These are phyloP conservation scores for Cinara cedri DNA, from an alignment of 2,888 invertebrate species.

Conservation along the genomic window DNA sequence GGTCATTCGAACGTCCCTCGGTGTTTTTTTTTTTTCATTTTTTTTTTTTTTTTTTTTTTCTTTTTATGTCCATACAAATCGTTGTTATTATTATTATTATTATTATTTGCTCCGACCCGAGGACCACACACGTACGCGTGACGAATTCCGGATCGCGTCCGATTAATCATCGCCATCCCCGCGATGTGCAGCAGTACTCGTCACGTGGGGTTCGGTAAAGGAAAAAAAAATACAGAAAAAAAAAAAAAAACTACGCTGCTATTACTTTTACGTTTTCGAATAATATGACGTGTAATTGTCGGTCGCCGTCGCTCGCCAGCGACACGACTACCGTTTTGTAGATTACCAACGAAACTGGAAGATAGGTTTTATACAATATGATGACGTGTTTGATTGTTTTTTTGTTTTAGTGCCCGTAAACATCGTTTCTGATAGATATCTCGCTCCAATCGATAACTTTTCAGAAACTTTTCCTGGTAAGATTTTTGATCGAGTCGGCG, in stretches of 20 bases:
- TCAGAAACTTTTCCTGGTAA: too few relatives aligned
- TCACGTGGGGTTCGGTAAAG: neutral
- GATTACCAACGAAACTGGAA: too few relatives aligned
- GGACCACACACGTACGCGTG: conserved; percentile 53
- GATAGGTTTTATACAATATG: too few relatives aligned
- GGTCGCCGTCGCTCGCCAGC: neutral
- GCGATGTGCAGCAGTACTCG: too few relatives aligned
- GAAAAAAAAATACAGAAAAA: neutral
- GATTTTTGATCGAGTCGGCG: too few relatives aligned
- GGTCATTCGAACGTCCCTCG: conserved; percentile 17
- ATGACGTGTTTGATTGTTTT: too few relatives aligned
- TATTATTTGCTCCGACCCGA: conserved; percentile 18
- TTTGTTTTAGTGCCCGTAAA: too few relatives aligned
- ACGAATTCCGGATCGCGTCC: conserved; percentile 46
- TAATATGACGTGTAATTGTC: neutral
- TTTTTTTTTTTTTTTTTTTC: conserved; percentile 5
- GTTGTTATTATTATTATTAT: neutral
- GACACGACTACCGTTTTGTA: conserved; percentile 30
- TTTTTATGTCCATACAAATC: neutral
- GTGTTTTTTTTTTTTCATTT: neutral
- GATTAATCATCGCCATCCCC: conserved; percentile 49
- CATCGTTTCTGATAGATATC: too few relatives aligned
- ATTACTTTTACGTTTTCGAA: neutral
- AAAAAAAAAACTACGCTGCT: too few relatives aligned
- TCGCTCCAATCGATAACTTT: too few relatives aligned